phyloP scores from a whole-genome alignment of 2,113 vertebrate genomes.

The Lasiurus borealis region DNA sequence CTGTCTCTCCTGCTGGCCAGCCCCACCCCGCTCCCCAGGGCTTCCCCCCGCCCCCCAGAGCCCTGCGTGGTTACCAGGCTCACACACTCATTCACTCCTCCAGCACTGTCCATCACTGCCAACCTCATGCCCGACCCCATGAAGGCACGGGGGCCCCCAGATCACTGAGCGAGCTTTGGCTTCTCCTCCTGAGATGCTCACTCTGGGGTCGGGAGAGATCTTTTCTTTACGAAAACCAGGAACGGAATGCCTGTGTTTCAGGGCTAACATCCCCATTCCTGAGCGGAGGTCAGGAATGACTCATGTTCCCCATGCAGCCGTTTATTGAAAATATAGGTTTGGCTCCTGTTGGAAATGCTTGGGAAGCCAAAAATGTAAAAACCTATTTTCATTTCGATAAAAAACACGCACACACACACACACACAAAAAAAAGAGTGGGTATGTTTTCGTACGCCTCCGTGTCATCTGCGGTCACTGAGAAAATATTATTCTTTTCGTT shows the following conservation, averaged over 20 bases:
- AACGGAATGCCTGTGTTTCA: background rate
- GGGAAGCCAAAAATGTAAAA: conserved; percentile 71
- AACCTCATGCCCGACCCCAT: fast-evolving
- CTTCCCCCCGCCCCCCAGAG: background rate
- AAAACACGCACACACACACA: background rate
- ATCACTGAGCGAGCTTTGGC: background rate
- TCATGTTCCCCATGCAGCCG: conserved; percentile 27
- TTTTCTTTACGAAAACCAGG: background rate
- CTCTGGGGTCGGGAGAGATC: background rate
- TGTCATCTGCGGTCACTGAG: conserved; percentile 46
- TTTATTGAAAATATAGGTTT: conserved; percentile 58
- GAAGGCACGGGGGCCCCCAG: background rate
- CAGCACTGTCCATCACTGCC: background rate
- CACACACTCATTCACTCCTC: background rate
- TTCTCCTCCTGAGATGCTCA: background rate
- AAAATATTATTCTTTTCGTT: conserved; percentile 71
- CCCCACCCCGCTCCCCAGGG: no score
- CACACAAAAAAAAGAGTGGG: background rate
- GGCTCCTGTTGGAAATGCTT: conserved; percentile 40
- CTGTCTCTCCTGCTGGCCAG: background rate
- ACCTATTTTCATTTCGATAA: conserved; percentile 75
- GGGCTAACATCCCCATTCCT: background rate
- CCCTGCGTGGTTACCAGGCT: background rate
- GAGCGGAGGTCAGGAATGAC: background rate
- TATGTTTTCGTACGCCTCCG: conserved; percentile 64